Evolutionary conservation across 64 coral and sea anemone species (phyloP).

Genomic region (Porites australiensis): DNA sequence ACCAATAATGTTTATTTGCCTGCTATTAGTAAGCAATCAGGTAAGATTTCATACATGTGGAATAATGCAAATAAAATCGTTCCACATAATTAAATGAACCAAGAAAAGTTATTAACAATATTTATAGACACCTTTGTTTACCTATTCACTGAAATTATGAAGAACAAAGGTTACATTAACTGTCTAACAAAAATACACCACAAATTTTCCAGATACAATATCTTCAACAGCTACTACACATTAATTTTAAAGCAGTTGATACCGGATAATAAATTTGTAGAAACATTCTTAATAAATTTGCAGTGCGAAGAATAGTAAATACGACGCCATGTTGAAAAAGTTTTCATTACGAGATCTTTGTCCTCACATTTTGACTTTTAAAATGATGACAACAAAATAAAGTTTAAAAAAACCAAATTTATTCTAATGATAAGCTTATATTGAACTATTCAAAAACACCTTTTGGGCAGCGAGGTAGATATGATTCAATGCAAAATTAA

Average conservation of each 20-base stretch:
- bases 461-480: background rate
- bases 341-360: too few relatives aligned
- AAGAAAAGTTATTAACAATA: background rate
- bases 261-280: background rate
- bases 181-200: too few relatives aligned
- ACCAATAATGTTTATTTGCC: background rate
- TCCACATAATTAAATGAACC: background rate
- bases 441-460: background rate
- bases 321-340: too few relatives aligned
- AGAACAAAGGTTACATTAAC: background rate
- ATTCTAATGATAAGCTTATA: too few relatives aligned
- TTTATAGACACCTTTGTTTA: background rate
- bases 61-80: background rate
- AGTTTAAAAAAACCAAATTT: too few relatives aligned
- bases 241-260: background rate
- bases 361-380: too few relatives aligned
- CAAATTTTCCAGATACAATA: conserved; percentile 8
- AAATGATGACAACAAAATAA: too few relatives aligned
- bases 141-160: background rate
- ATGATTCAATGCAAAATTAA: background rate
- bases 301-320: too few relatives aligned
- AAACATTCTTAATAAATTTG: too few relatives aligned
- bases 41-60: too few relatives aligned
- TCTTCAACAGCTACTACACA: background rate
- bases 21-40: background rate